A percentile compares a stretch with the other conserved stretches of the same genome.
Conservation (phyloP, 2,797 vertebrate genomes). For the Jordanella pulchra region DNA sequence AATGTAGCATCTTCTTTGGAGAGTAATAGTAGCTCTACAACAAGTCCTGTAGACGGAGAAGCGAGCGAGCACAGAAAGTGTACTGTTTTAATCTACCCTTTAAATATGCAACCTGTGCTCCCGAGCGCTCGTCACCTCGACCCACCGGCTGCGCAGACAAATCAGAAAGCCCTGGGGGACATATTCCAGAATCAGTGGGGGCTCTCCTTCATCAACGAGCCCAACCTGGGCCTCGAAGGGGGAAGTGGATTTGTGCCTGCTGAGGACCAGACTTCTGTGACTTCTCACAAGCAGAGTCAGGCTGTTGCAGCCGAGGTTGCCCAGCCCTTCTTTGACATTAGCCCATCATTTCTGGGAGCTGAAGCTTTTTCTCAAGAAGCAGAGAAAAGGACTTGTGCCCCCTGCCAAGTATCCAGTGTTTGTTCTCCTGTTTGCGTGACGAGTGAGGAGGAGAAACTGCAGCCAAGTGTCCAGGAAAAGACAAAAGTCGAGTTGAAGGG, state of each 20-base stretch:
- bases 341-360: conserved; percentile 81
- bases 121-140: conserved; percentile 84
- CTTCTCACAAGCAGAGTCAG: conserved; percentile 85
- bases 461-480: conserved; percentile 82
- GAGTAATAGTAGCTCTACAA: conserved; percentile 74
- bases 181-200: conserved; percentile 99
- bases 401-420: conserved; percentile 73
- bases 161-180: conserved; percentile 96
- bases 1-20: conserved; percentile 82
- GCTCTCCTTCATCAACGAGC: conserved; percentile 98
- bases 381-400: conserved; percentile 92
- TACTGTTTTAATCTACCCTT: conserved; percentile 95
- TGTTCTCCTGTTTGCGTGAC: conserved; percentile 69
- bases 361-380: conserved; percentile 86
- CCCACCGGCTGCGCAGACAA: conserved; percentile 83
- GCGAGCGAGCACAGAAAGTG: conserved; percentile 90
- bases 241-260: conserved; percentile 71
- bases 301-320: conserved; percentile 79
- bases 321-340: conserved; percentile 84
- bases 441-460: conserved; percentile 82
- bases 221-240: conserved; percentile 84
- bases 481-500: conserved; percentile 81
- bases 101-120: conserved; percentile 98
- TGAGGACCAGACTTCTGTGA: conserved; percentile 81
- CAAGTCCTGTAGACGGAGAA: conserved; percentile 78